phyloP scores from a whole-genome alignment of 2,888 invertebrate genomes.

The Phortica magna region DNA sequence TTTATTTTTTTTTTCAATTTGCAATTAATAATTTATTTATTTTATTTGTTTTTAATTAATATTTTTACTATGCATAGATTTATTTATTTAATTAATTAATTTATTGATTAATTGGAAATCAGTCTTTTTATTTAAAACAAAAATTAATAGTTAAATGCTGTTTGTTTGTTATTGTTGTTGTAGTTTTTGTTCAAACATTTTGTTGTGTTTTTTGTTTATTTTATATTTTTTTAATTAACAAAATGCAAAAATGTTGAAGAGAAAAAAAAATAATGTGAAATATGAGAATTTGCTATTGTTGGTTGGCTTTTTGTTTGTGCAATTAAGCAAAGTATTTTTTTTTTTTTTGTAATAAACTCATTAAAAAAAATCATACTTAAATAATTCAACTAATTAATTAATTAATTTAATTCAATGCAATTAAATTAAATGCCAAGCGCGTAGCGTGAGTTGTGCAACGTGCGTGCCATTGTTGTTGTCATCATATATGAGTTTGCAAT shows the following conservation, averaged over 20 bases:
- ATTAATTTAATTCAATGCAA: slow-evolving; percentile 9
- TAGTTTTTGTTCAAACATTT: neutral
- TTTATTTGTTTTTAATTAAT: slow-evolving; percentile 54
- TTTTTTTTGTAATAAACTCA: neutral
- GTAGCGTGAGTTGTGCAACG: neutral
- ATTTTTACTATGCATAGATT: slow-evolving; percentile 40
- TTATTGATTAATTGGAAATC: slow-evolving; percentile 77
- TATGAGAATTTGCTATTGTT: neutral
- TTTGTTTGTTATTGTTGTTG: slow-evolving; percentile 63
- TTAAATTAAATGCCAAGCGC: neutral
- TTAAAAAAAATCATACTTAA: slow-evolving; percentile 18
- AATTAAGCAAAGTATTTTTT: neutral
- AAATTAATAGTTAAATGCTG: slow-evolving; percentile 67
- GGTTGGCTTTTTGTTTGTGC: neutral
- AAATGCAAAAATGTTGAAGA: neutral
- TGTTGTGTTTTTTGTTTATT: neutral
- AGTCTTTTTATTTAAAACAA: slow-evolving; percentile 76
- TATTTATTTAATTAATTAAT: slow-evolving; percentile 62
- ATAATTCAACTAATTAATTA: slow-evolving; percentile 32
- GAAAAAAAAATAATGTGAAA: no score
- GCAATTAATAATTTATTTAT: slow-evolving; percentile 68
- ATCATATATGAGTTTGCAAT: neutral
- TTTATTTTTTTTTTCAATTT: slow-evolving; percentile 42
- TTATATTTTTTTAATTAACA: neutral
- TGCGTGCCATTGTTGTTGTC: neutral